Conservation (phyloP, 1,140 invertebrate species). For the Parapsyche elsis region DNA sequence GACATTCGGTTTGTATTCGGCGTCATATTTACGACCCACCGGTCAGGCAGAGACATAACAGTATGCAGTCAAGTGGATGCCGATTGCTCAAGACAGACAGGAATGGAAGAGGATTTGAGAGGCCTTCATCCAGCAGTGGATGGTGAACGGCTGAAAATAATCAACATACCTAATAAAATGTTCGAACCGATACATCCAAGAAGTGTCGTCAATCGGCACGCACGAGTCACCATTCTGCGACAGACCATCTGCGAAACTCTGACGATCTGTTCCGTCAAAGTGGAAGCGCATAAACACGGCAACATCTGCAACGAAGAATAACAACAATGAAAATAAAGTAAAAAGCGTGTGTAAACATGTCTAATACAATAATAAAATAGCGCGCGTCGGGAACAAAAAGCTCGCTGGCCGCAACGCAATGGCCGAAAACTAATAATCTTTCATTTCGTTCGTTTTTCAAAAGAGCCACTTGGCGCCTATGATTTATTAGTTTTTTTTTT, state of each 20-base stretch:
- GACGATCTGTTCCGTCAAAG: not conserved
- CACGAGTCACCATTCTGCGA: not conserved
- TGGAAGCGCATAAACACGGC: not conserved
- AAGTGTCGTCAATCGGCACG: not conserved
- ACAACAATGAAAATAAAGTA: too few relatives aligned
- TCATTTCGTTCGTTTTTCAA: slow-evolving; percentile 4
- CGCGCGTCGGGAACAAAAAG: too few relatives aligned
- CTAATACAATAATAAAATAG: too few relatives aligned
- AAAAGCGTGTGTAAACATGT: not conserved
- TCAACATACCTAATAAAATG: not conserved
- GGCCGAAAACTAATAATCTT: slow-evolving; percentile 16
- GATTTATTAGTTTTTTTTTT: slow-evolving; percentile 40
- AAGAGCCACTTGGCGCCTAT: slow-evolving; percentile 6
- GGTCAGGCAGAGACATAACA: too few relatives aligned
- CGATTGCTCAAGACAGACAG: too few relatives aligned
- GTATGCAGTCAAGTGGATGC: too few relatives aligned
- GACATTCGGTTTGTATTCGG: too few relatives aligned
- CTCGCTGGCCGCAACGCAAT: not conserved
- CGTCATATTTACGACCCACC: too few relatives aligned
- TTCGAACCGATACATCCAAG: not conserved
- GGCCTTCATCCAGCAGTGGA: too few relatives aligned
- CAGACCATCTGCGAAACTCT: not conserved
- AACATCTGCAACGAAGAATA: slow-evolving; percentile 2
- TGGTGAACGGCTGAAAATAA: too few relatives aligned
- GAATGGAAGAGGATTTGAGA: too few relatives aligned